A percentile compares a stretch with the other conserved stretches of the same genome.
These are phyloP conservation scores for Nomada ruficornis DNA, from an alignment of 2,888 invertebrate species.

Conservation along the genomic window DNA sequence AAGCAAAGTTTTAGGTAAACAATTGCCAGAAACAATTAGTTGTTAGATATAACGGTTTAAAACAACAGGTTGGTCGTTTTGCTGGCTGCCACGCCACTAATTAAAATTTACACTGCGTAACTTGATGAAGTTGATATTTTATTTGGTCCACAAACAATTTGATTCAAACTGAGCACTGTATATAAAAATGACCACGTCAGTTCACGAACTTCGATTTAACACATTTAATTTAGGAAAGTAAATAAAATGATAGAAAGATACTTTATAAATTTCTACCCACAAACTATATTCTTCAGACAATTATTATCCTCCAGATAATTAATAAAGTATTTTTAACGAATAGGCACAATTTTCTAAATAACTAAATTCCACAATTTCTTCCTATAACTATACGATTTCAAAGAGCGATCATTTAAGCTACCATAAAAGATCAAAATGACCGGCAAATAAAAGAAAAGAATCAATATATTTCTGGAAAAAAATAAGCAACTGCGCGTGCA, in stretches of 20 bases:
- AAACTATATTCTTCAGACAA: neutral
- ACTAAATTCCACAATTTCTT: neutral
- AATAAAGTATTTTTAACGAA: neutral
- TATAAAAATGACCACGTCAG: neutral
- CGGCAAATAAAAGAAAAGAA: too few relatives aligned
- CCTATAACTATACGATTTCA: neutral
- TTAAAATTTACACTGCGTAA: neutral
- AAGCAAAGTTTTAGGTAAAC: neutral
- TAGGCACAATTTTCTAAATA: neutral
- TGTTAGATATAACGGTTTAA: conserved; percentile 3
- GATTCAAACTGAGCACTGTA: neutral
- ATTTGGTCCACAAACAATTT: neutral
- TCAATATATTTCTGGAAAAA: too few relatives aligned
- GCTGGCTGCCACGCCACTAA: neutral
- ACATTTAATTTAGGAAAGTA: neutral
- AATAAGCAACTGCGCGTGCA: too few relatives aligned
- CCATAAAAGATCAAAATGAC: neutral
- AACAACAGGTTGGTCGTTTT: neutral
- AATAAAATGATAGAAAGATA: neutral
- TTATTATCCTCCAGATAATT: neutral
- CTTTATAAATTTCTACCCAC: neutral
- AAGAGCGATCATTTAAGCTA: neutral
- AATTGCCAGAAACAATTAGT: conserved; percentile 16
- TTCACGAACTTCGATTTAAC: too few relatives aligned
- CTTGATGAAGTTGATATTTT: neutral